These are phyloP conservation scores for Ailurus styani DNA, from an alignment of 2,113 vertebrate species.

Conservation along the genomic window DNA sequence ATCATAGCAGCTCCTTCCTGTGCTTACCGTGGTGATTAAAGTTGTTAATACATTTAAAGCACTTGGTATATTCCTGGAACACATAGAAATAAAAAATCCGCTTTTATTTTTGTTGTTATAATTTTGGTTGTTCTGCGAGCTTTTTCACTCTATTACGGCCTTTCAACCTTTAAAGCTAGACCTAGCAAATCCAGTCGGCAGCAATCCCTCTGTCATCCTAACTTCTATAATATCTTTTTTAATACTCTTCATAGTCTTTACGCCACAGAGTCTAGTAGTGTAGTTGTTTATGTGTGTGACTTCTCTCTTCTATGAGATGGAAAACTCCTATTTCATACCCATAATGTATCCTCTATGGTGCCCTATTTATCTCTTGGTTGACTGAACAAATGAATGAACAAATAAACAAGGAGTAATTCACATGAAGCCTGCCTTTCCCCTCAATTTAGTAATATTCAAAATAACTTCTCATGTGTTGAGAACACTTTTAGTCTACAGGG, in stretches of 20 bases:
- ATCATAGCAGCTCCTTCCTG: not conserved
- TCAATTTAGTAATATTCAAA: not conserved
- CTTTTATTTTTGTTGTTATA: not conserved
- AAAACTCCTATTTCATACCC: not conserved
- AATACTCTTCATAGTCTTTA: not conserved
- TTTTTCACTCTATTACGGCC: not conserved
- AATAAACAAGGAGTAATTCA: not conserved
- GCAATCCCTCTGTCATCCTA: not conserved
- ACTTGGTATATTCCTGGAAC: not conserved
- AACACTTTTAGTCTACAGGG: not conserved
- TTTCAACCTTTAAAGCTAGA: not conserved
- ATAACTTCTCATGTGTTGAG: not conserved
- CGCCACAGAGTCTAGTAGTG: not conserved
- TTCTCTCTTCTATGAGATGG: not conserved
- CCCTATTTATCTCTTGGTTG: not conserved
- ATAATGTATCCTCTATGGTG: not conserved
- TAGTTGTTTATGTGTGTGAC: not conserved
- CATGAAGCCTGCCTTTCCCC: not conserved
- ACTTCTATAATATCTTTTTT: not conserved
- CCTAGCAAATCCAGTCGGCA: not conserved
- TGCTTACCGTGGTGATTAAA: not conserved
- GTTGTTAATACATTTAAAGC: not conserved
- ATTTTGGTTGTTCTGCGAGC: not conserved
- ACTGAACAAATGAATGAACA: not conserved
- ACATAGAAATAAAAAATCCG: not conserved